Evolutionary conservation across 2,113 vertebrate species (phyloP).

Genomic region (Argyrosomus japonicus): DNA sequence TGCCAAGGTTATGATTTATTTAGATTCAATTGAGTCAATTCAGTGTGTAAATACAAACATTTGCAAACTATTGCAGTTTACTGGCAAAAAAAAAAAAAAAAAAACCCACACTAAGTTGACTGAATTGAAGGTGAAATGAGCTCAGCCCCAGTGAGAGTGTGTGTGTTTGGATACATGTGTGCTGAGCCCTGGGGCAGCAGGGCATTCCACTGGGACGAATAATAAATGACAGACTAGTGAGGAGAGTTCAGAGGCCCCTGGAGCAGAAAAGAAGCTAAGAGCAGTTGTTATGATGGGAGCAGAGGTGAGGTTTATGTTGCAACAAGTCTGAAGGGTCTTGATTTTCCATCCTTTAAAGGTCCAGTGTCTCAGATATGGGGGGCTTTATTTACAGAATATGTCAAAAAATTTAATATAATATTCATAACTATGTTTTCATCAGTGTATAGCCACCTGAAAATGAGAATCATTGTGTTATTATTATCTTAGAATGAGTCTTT

Average conservation of each 20-base stretch:
- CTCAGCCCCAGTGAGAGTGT: neutral
- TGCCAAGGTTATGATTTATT: neutral
- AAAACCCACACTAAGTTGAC: neutral
- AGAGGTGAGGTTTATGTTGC: neutral
- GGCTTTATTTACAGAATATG: no score
- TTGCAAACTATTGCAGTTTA: conserved; percentile 17
- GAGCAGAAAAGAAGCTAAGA: conserved; percentile 23
- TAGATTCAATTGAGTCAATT: neutral
- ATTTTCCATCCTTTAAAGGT: neutral
- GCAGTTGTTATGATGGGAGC: neutral
- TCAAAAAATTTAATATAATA: no score
- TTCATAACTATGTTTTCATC: no score
- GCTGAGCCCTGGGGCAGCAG: conserved; percentile 22
- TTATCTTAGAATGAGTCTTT: no score
- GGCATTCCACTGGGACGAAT: conserved; percentile 55
- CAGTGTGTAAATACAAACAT: conserved; percentile 10
- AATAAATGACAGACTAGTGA: conserved; percentile 61
- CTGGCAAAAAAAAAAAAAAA: neutral
- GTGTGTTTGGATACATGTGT: conserved; percentile 12
- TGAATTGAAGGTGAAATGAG: neutral
- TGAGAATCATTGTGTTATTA: no score
- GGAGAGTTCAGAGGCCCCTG: conserved; percentile 31
- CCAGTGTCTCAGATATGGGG: no score
- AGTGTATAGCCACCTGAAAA: no score
- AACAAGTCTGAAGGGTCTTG: neutral